Evolutionary conservation across 1,140 invertebrate species (phyloP).

Genomic region (Monomorium pharaonis): DNA sequence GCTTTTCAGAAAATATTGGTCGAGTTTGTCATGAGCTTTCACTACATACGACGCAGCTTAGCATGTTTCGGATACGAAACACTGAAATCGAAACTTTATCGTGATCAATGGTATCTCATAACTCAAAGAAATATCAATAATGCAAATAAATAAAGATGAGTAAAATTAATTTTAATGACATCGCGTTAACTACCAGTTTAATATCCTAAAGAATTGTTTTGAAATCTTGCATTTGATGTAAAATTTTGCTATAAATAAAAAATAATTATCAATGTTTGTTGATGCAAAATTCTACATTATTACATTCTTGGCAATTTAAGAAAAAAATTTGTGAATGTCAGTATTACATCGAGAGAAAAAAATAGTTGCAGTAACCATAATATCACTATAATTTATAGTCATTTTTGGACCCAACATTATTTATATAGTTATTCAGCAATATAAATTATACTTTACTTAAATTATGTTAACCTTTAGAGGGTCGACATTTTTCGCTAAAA

Average conservation of each 20-base stretch:
- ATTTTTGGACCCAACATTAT: no score
- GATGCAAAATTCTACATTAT: background rate
- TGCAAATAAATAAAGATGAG: background rate
- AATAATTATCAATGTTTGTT: background rate
- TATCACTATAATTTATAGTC: no score
- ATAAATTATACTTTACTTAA: no score
- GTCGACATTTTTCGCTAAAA: no score
- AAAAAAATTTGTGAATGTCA: background rate
- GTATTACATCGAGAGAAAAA: background rate
- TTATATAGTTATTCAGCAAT: no score
- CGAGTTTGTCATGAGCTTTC: background rate
- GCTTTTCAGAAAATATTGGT: slow-evolving; percentile 47
- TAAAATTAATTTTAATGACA: background rate
- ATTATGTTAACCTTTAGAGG: no score
- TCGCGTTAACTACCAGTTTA: background rate
- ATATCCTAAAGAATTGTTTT: background rate
- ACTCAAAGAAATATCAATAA: background rate
- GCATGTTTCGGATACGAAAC: background rate
- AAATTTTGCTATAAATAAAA: background rate
- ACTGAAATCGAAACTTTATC: background rate
- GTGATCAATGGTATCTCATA: background rate
- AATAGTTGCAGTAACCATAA: no score
- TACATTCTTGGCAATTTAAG: background rate
- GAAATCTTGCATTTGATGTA: background rate
- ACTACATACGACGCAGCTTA: background rate